Conservation (phyloP, 2,888 invertebrate species). For the Tenthredo notha region DNA sequence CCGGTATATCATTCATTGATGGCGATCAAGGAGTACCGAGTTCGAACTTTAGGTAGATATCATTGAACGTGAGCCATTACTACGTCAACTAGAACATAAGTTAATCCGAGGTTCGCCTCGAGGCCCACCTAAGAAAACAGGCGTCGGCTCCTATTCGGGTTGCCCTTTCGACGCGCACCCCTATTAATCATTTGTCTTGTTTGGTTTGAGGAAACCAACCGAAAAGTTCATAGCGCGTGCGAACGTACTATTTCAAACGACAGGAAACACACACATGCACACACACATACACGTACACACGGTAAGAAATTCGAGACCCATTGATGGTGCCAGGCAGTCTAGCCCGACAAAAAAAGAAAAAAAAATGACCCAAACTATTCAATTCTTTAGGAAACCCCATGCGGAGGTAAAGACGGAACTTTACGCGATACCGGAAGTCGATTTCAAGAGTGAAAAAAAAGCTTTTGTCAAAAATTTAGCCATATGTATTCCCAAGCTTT, state of each 20-base stretch:
- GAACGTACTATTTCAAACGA: constrained; percentile 45
- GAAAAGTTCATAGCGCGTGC: constrained; percentile 55
- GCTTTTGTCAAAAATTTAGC: not conserved
- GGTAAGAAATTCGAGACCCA: constrained; percentile 62
- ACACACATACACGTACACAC: no score
- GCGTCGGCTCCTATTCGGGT: constrained; percentile 50
- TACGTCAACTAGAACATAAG: constrained; percentile 62
- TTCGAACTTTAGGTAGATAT: constrained; percentile 15
- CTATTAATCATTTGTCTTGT: constrained; percentile 66
- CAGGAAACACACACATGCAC: constrained; percentile 60
- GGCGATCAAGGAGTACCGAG: not conserved
- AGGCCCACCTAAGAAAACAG: constrained; percentile 67
- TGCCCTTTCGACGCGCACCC: constrained; percentile 55
- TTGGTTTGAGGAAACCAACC: constrained; percentile 60
- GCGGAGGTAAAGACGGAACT: constrained; percentile 20
- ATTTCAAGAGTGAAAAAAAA: not conserved
- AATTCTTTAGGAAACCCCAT: constrained; percentile 13
- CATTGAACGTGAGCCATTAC: constrained; percentile 58
- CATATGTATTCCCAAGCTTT: not conserved
- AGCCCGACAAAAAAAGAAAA: not conserved
- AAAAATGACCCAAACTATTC: constrained; percentile 1
- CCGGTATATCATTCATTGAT: not conserved
- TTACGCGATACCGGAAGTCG: constrained; percentile 3
- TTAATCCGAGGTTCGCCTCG: constrained; percentile 57
- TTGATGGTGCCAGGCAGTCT: constrained; percentile 63